Conservation (phyloP, 1,140 invertebrate species). For the Drosophila lowei region DNA sequence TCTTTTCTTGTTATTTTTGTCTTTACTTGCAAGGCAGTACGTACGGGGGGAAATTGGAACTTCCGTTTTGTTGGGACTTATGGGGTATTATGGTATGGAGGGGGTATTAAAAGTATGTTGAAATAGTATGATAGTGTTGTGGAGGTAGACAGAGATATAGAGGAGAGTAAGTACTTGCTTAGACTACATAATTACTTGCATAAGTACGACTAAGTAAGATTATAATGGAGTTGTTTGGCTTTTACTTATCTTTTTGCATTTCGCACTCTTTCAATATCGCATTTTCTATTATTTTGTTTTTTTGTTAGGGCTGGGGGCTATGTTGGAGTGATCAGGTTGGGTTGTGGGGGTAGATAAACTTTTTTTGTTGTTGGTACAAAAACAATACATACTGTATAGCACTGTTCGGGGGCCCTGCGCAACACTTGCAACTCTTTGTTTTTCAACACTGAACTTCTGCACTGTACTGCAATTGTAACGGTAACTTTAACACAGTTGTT, state of each 20-base stretch:
- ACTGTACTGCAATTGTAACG: constrained; percentile 76
- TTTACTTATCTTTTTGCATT: constrained; percentile 70
- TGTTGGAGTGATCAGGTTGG: constrained; percentile 39
- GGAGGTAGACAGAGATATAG: constrained; percentile 23
- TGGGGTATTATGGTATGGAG: constrained; percentile 34
- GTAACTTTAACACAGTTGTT: constrained; percentile 64
- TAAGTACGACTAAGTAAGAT: constrained; percentile 62
- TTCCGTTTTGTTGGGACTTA: constrained; percentile 35
- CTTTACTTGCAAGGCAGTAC: constrained; percentile 75
- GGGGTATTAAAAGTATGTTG: constrained; percentile 4
- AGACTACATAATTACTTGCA: constrained; percentile 77
- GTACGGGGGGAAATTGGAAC: constrained; percentile 44
- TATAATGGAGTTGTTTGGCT: constrained; percentile 65
- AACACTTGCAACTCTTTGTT: constrained; percentile 62
- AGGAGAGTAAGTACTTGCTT: constrained; percentile 66
- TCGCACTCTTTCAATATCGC: constrained; percentile 27
- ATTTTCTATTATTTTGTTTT: constrained; percentile 19
- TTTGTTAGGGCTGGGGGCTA: neutral
- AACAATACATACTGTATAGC: constrained; percentile 71
- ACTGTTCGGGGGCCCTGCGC: constrained; percentile 59
- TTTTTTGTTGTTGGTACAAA: constrained; percentile 53
- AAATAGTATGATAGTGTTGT: constrained; percentile 1
- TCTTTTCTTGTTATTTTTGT: constrained; percentile 22
- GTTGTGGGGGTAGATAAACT: constrained; percentile 54
- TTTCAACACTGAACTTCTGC: constrained; percentile 71